These are phyloP conservation scores for Beroe ovata DNA, from an alignment of 37 sponge, comb jelly and placozoan species.

Conservation along the genomic window DNA sequence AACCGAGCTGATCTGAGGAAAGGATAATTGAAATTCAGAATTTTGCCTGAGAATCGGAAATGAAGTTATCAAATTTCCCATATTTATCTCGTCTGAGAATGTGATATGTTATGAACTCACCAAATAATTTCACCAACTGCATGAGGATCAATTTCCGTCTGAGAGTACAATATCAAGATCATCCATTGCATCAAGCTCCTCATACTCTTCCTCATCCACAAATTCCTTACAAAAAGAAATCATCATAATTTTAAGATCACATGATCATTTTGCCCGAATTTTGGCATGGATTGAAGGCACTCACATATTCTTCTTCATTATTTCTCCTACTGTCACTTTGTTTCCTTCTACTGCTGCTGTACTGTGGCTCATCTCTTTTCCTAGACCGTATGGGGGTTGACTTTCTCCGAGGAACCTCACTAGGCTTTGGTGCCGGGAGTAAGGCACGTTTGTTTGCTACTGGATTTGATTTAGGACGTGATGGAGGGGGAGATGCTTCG, in stretches of 20 bases:
- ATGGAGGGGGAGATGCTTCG: not conserved
- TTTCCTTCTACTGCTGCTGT: not conserved
- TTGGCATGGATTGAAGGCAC: too few relatives aligned
- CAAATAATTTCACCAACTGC: too few relatives aligned
- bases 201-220: slow-evolving; percentile 20
- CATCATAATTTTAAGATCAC: too few relatives aligned
- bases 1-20: too few relatives aligned
- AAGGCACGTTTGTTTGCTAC: not conserved
- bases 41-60: too few relatives aligned
- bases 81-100: too few relatives aligned
- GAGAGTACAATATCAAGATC: not conserved
- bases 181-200: slow-evolving; percentile 44
- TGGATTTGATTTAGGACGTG: not conserved
- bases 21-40: too few relatives aligned
- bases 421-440: not conserved
- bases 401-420: not conserved
- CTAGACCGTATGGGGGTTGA: not conserved
- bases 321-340: slow-evolving; percentile 2
- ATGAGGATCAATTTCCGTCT: not conserved
- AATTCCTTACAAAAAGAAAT: slow-evolving; percentile 25
- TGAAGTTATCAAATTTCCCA: too few relatives aligned
- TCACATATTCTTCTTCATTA: slow-evolving; percentile 39
- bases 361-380: not conserved
- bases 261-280: too few relatives aligned
- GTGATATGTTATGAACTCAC: too few relatives aligned